Evolutionary conservation across 2,888 invertebrate species (phyloP).

Genomic region (Pterostichus madidus): DNA sequence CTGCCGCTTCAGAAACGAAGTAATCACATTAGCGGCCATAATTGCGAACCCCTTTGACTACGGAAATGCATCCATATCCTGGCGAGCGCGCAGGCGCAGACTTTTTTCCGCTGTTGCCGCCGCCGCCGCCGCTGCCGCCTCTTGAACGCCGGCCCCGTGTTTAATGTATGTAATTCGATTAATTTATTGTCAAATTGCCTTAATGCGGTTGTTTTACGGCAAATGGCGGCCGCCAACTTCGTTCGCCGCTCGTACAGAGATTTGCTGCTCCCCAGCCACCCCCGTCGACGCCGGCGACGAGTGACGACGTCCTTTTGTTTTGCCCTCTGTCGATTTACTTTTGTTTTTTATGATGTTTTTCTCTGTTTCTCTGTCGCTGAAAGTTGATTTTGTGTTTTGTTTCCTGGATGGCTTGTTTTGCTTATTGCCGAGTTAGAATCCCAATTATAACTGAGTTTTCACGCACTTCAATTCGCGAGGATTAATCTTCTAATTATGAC

Average conservation of each 20-base stretch:
- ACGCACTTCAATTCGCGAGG: neutral
- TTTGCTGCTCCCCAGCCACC: slow-evolving; percentile 18
- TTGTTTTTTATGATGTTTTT: slow-evolving; percentile 27
- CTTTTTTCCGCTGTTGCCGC: slow-evolving; percentile 67
- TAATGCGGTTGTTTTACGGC: slow-evolving; percentile 76
- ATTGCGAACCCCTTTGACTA: slow-evolving; percentile 82
- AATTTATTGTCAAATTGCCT: slow-evolving; percentile 78
- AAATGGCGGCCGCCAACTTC: slow-evolving; percentile 28
- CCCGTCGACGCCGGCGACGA: slow-evolving; percentile 20
- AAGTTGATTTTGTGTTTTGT: slow-evolving; percentile 49
- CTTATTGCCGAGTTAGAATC: neutral
- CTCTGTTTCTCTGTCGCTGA: slow-evolving; percentile 23
- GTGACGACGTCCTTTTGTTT: slow-evolving; percentile 6
- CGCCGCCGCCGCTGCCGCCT: slow-evolving; percentile 68
- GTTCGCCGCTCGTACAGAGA: neutral
- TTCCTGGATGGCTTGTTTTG: slow-evolving; percentile 56
- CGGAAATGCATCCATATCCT: slow-evolving; percentile 87
- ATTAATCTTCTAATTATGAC: slow-evolving; percentile 5
- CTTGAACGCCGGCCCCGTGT: slow-evolving; percentile 71
- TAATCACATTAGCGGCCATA: slow-evolving; percentile 84
- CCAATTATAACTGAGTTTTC: slow-evolving; percentile 1
- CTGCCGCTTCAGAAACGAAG: slow-evolving; percentile 77
- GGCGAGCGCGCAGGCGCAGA: slow-evolving; percentile 76
- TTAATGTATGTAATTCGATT: slow-evolving; percentile 77
- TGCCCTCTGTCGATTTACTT: too few species aligned